Conservation (phyloP, 2,113 vertebrate genomes). For the Mionectes macconnelli region DNA sequence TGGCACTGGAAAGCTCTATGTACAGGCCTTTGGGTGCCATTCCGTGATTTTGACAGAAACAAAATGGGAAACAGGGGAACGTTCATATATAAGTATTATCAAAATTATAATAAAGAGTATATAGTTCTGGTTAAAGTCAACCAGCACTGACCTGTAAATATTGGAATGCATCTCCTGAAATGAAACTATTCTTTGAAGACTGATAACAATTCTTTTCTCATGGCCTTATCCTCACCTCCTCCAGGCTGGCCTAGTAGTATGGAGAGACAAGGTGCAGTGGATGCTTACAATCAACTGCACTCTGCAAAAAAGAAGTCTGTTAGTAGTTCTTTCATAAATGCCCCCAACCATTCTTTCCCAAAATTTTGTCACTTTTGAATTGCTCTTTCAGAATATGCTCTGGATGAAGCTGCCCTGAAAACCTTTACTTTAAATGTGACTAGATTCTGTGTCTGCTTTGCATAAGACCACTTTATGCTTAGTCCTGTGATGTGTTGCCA, state of each 20-base stretch:
- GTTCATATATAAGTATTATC: neutral
- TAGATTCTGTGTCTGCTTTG: neutral
- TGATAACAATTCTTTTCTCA: neutral
- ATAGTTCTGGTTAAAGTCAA: neutral
- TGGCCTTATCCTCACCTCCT: neutral
- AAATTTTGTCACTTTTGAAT: neutral
- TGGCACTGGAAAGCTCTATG: slow-evolving; percentile 32
- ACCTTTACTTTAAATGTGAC: neutral
- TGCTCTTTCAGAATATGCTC: neutral
- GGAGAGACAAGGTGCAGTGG: neutral
- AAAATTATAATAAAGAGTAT: neutral
- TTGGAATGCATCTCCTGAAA: neutral
- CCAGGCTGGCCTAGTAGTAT: neutral
- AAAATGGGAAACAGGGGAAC: neutral
- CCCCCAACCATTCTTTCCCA: neutral
- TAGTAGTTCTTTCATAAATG: neutral
- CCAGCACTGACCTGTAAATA: neutral
- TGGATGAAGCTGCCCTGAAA: neutral
- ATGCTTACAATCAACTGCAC: neutral
- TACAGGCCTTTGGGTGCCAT: slow-evolving; percentile 25
- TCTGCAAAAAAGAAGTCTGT: neutral
- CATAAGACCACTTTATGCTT: neutral
- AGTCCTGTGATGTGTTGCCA: neutral
- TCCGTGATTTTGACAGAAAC: neutral
- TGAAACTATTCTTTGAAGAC: neutral